Evolutionary conservation across 1,140 invertebrate species (phyloP).

Genomic region (Neotoxoptera formosana): DNA sequence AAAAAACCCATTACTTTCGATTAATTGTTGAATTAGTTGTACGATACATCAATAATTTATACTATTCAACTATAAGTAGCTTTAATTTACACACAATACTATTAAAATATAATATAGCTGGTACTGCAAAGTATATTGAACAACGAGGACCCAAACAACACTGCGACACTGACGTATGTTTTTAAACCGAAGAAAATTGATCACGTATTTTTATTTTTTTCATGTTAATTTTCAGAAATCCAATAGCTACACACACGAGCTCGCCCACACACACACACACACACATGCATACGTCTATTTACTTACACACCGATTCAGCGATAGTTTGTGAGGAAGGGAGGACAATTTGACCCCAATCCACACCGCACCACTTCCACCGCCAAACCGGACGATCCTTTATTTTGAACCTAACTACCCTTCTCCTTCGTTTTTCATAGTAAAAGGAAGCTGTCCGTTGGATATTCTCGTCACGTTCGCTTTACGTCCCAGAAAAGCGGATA

Average conservation of each 20-base stretch:
- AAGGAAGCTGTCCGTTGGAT: constrained; percentile 5
- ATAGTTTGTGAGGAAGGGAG: neutral
- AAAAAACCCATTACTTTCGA: neutral
- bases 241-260: neutral
- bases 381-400: constrained; percentile 51
- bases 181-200: neutral
- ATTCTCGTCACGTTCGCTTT: constrained; percentile 47
- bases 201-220: neutral
- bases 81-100: neutral
- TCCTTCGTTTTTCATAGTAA: constrained; percentile 16
- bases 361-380: too few species aligned
- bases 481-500: neutral
- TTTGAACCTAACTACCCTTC: neutral
- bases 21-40: neutral
- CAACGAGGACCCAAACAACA: neutral
- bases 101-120: neutral
- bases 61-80: neutral
- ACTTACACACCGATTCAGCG: neutral
- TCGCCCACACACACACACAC: neutral
- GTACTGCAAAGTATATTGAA: neutral
- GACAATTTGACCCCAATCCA: neutral
- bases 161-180: neutral
- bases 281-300: neutral
- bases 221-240: neutral
- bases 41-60: neutral